A percentile compares a stretch with the other conserved stretches of the same genome.
Conservation (phyloP, 2,888 invertebrate species). For the Philereme vetulata region DNA sequence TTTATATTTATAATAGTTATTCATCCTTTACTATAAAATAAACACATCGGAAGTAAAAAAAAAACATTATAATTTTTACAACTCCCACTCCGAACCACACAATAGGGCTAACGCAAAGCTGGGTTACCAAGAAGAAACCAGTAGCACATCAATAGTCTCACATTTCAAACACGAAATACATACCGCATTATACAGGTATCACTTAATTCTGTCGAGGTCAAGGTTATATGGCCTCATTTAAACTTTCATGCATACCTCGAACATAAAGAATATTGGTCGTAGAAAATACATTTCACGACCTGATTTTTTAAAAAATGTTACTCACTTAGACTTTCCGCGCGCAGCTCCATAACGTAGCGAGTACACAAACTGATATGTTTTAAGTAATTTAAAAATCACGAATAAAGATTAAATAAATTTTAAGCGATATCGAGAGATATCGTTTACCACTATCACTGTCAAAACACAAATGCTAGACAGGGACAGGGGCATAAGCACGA, state of each 20-base stretch:
- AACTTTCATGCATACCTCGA: neutral
- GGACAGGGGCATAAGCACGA: neutral
- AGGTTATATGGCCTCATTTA: neutral
- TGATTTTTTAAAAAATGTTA: neutral
- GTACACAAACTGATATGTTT: neutral
- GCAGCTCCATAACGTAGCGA: constrained; percentile 3
- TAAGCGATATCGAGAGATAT: too few relatives aligned
- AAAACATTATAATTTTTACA: too few relatives aligned
- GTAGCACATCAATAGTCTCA: neutral
- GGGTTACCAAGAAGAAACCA: too few relatives aligned
- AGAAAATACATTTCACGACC: neutral
- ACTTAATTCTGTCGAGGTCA: neutral
- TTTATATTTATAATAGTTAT: too few relatives aligned
- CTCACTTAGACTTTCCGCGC: constrained; percentile 21
- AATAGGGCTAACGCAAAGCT: too few relatives aligned
- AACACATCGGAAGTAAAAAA: too few relatives aligned
- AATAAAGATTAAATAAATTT: neutral
- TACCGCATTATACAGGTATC: neutral
- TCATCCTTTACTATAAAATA: too few relatives aligned
- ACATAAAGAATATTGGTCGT: neutral
- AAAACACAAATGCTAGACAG: neutral
- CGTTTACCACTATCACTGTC: too few relatives aligned
- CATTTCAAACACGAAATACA: constrained; percentile 12
- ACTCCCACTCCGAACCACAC: too few relatives aligned
- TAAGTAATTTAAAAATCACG: neutral